Conservation (phyloP, 1,140 invertebrate species). For the Drosophila repleta region DNA sequence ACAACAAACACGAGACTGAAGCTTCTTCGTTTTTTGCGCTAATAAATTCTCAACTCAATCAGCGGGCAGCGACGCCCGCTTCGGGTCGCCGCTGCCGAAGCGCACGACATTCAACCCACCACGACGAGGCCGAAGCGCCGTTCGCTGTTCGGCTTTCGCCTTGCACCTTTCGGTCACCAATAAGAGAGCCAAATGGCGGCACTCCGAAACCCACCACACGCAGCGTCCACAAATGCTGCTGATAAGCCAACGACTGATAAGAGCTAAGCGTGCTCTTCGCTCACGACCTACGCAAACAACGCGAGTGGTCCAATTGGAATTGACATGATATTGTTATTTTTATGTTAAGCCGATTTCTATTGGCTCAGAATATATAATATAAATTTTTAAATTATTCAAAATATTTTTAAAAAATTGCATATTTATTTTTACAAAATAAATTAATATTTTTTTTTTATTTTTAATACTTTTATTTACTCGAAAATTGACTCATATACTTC, state of each 20-base stretch:
- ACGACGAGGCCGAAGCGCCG: constrained; percentile 9
- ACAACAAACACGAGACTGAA: constrained; percentile 84
- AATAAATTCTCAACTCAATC: constrained; percentile 76
- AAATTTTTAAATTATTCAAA: neutral
- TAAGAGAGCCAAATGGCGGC: constrained; percentile 9
- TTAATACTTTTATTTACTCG: no score
- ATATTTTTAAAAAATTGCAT: neutral
- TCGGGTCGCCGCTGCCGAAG: constrained; percentile 40
- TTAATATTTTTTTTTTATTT: no score
- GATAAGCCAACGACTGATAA: constrained; percentile 68
- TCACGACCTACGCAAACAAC: constrained; percentile 49
- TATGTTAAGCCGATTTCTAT: neutral
- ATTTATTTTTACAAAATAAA: no score
- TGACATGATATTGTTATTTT: neutral
- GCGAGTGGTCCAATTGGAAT: constrained; percentile 10
- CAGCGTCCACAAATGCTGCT: constrained; percentile 31
- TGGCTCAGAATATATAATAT: neutral
- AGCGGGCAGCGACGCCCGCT: constrained; percentile 25
- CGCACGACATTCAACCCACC: constrained; percentile 4
- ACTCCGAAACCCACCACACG: constrained; percentile 65
- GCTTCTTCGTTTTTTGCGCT: constrained; percentile 70
- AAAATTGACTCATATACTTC: neutral
- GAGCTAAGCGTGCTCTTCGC: constrained; percentile 38
- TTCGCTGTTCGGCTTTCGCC: constrained; percentile 53
- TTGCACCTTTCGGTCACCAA: constrained; percentile 25